Evolutionary conservation across 2,888 invertebrate genomes (phyloP).

Genomic region (Scaptomyza parva): DNA sequence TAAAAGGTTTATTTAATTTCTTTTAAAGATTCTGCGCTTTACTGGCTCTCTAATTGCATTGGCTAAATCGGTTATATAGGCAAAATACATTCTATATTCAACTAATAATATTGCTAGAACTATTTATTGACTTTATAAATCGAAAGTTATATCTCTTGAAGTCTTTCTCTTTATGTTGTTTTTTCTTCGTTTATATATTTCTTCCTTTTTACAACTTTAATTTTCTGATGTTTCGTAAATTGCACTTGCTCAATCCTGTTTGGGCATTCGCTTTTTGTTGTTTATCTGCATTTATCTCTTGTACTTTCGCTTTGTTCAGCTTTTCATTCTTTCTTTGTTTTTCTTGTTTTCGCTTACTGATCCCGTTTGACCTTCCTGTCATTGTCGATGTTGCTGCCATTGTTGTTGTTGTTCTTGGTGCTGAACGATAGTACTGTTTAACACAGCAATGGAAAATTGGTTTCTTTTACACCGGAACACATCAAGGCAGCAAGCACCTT

Average conservation of each 20-base stretch:
- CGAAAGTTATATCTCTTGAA: not conserved
- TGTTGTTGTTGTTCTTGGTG: constrained; percentile 29
- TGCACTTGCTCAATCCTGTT: constrained; percentile 45
- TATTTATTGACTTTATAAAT: not conserved
- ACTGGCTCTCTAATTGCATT: constrained; percentile 71
- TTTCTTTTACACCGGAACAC: constrained; percentile 66
- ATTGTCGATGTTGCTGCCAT: constrained; percentile 2
- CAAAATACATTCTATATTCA: too few species aligned
- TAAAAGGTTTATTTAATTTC: not conserved
- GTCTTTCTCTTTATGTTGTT: not conserved
- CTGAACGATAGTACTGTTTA: constrained; percentile 65
- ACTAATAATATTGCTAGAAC: too few species aligned
- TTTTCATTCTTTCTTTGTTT: constrained; percentile 14
- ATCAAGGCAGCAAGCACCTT: constrained; percentile 32
- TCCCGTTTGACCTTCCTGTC: constrained; percentile 49
- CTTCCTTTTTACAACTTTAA: constrained; percentile 14
- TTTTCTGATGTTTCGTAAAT: constrained; percentile 46
- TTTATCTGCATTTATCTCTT: constrained; percentile 15
- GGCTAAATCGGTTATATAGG: constrained; percentile 64
- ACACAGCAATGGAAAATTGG: constrained; percentile 74
- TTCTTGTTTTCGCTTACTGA: constrained; percentile 4
- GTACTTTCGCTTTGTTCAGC: constrained; percentile 5
- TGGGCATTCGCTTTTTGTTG: too few species aligned
- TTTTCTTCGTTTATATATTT: constrained; percentile 4
- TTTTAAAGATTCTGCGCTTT: constrained; percentile 62